Conservation (phyloP, 2,113 vertebrate species). For the Heterotilapia buettikoferi region DNA sequence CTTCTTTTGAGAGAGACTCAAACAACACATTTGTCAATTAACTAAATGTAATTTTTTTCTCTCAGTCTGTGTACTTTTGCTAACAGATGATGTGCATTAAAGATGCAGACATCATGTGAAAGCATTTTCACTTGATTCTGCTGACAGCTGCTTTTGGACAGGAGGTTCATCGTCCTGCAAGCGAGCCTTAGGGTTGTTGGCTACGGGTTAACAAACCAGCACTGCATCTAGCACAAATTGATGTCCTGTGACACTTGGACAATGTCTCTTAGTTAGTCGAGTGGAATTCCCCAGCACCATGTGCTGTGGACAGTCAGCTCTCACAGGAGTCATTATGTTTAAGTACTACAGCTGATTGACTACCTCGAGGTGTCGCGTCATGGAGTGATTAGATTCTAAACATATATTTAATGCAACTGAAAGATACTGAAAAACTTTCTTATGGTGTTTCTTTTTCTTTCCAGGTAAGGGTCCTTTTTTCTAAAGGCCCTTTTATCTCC, state of each 20-base stretch:
- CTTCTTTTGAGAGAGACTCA: conserved; percentile 31
- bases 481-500: conserved; percentile 95
- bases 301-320: conserved; percentile 15
- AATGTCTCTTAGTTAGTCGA: conserved; percentile 25
- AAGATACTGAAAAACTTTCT: neutral
- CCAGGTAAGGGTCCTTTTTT: conserved; percentile 93
- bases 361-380: neutral
- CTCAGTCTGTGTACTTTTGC: conserved; percentile 5
- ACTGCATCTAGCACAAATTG: conserved; percentile 47
- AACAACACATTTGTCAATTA: neutral
- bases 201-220: conserved; percentile 30
- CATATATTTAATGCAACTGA: neutral
- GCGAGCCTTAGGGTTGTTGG: neutral
- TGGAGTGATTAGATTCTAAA: neutral
- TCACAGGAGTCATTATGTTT: conserved; percentile 15
- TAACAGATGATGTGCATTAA: neutral
- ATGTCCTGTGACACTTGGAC: conserved; percentile 65
- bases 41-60: neutral
- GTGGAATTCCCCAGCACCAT: conserved; percentile 61
- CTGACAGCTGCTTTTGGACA: conserved; percentile 16
- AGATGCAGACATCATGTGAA: conserved; percentile 34
- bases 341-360: neutral
- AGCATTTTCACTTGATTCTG: neutral
- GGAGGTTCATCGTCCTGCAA: neutral
- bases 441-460: neutral